A percentile compares a stretch with the other conserved stretches of the same genome.
Evolutionary conservation across 2,113 vertebrate genomes (phyloP).

Genomic region (Marmota flaviventris): DNA sequence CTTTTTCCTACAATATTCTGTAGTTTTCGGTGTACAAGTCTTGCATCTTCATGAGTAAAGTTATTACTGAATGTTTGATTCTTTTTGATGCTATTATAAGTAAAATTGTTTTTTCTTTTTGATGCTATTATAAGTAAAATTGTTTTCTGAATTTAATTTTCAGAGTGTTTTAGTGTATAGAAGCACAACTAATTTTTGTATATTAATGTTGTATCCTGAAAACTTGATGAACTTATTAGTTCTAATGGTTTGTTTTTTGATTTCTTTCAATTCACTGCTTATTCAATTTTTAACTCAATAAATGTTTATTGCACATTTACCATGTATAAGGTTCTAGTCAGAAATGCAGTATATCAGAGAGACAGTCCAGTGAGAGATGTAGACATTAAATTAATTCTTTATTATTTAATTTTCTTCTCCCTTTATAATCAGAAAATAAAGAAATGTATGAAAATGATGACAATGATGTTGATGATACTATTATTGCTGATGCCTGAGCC

Average conservation of each 20-base stretch:
- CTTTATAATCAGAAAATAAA: constrained; percentile 5
- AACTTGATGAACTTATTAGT: neutral
- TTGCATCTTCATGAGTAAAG: neutral
- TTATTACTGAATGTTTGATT: neutral
- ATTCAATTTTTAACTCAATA: no score
- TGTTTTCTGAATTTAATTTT: neutral
- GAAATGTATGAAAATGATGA: neutral
- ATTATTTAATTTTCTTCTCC: neutral
- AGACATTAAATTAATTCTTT: neutral
- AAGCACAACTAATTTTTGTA: no score
- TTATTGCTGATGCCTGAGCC: neutral
- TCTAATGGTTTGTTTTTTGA: neutral
- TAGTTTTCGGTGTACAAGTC: neutral
- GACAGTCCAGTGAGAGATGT: no score
- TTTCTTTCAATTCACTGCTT: no score
- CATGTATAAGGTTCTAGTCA: no score
- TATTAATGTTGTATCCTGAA: neutral
- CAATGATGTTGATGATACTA: neutral
- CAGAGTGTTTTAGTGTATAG: no score
- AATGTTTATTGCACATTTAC: no score
- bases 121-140: neutral
- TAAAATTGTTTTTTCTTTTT: no score
- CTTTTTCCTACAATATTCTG: neutral
- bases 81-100: neutral
- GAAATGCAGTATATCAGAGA: no score